Evolutionary conservation across 92 coral and sea anemone species (phyloP), one percentile per base, ranked within the genome.

Genomic region (Epizoanthus stellaris): DNA sequence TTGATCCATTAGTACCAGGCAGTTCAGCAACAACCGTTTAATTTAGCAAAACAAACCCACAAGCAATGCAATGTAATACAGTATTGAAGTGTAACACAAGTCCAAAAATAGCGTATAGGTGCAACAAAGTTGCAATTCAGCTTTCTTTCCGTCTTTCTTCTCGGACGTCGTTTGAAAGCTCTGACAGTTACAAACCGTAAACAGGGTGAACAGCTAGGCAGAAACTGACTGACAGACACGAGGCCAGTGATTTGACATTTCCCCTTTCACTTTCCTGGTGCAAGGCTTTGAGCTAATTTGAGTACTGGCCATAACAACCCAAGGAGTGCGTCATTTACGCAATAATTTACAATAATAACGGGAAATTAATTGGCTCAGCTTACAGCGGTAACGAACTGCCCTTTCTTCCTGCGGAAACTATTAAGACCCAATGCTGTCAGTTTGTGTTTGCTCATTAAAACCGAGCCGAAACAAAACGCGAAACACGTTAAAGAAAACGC

Each of bases 391-490:
- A 14, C 20, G 19, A 74, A 23, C 42, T 20, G 8, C 64, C 30
- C 56, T 10, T 73, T 73, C 13, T 11, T 40, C 36, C 6, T 53
- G 56, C 14, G 14, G 14, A 6, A 52, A 52, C 10, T 17, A 6
- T 79, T 45, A 11, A 61, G 19, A 63, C 34, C n/a, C 15, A 76
- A 36, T 40, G 40, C 61, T 79, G 83, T 79, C 72, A 19, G n/a
- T 39, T 43, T 20, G 42, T 79, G 73, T 63, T 79, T 63, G 61
- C 45, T 11, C 1, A 16, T 40, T 34, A 20, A 61, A 42, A n/a
- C 54, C 5, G 9, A 20, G 19, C 9, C 65, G 49, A 74, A 54
- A 52, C 0, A 12, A 17, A 4, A 23, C 17, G 6, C 5, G 49
- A 74, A 53, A 17, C 54, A 25, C 20, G 38, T 5, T 45, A 45